These are phyloP conservation scores for Buteo buteo DNA, from an alignment of 2,113 vertebrate genomes.

Conservation along the genomic window DNA sequence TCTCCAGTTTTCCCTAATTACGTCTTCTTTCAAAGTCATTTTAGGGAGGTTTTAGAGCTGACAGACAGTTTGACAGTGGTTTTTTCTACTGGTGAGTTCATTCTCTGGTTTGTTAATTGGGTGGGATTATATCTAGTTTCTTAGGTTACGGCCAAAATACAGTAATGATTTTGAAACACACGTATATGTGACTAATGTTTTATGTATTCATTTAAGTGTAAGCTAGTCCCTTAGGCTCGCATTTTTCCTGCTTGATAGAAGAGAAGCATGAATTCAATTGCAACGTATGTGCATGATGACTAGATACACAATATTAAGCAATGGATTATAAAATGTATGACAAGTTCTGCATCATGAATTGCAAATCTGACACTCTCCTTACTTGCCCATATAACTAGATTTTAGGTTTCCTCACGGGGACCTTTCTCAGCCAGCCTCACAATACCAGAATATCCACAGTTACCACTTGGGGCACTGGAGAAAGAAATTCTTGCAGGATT, in stretches of 20 bases:
- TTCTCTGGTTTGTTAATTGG: neutral
- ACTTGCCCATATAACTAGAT: neutral
- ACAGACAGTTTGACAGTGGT: neutral
- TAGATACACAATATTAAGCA: neutral
- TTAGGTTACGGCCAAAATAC: neutral
- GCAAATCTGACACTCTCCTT: neutral
- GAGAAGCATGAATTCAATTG: neutral
- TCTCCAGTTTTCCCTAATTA: neutral
- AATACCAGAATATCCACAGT: neutral
- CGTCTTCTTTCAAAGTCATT: neutral
- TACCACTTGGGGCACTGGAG: neutral
- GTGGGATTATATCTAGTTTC: neutral
- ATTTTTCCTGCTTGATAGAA: neutral
- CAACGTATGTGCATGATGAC: neutral
- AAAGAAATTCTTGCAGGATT: neutral
- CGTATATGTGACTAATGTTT: neutral
- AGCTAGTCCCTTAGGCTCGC: neutral
- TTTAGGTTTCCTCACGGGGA: neutral
- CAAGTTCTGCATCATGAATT: neutral
- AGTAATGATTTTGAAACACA: neutral
- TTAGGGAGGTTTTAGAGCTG: neutral
- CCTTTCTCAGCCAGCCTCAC: neutral
- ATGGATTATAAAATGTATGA: neutral
- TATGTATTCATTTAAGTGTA: neutral
- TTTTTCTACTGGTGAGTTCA: neutral